Evolutionary conservation across 2,888 invertebrate genomes (phyloP).

Genomic region (Sylvicola fuscatus): DNA sequence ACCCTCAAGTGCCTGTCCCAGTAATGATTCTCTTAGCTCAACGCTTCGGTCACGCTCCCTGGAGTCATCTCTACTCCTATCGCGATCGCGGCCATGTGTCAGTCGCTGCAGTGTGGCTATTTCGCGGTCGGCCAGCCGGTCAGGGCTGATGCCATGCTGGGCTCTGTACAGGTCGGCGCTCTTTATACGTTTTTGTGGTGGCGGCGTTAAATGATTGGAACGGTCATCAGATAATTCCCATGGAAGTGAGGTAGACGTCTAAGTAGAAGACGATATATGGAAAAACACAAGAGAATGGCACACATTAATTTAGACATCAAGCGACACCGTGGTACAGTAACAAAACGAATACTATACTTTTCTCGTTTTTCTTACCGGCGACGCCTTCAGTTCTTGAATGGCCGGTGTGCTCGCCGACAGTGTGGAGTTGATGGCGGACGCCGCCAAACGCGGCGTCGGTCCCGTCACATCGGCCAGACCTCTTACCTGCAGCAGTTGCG

Average conservation of each 20-base stretch:
- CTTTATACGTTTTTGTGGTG: slow-evolving; percentile 48
- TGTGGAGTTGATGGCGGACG: slow-evolving; percentile 2
- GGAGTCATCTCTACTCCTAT: slow-evolving; percentile 20
- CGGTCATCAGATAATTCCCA: slow-evolving; percentile 40
- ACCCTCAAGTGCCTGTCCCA: slow-evolving; percentile 59
- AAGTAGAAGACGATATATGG: slow-evolving; percentile 14
- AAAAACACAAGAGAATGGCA: slow-evolving; percentile 7
- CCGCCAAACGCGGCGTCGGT: slow-evolving; percentile 8
- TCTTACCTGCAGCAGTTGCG: slow-evolving; percentile 69
- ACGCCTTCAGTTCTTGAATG: slow-evolving; percentile 24
- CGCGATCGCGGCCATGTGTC: slow-evolving; percentile 10
- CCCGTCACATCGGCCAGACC: slow-evolving; percentile 56
- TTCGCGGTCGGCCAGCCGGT: slow-evolving; percentile 9
- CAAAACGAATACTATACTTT: slow-evolving; percentile 1
- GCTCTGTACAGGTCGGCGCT: slow-evolving; percentile 47
- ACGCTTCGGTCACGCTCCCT: slow-evolving; percentile 37
- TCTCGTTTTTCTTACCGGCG: slow-evolving; percentile 24
- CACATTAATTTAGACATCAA: slow-evolving; percentile 6
- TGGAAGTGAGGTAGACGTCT: slow-evolving; percentile 37
- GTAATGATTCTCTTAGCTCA: slow-evolving; percentile 48
- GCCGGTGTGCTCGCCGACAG: not conserved
- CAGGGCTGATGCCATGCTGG: slow-evolving; percentile 30
- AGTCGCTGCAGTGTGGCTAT: not conserved
- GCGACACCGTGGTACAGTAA: slow-evolving; percentile 8
- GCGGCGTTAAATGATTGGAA: slow-evolving; percentile 30